Evolutionary conservation across 2,888 invertebrate genomes (phyloP).

Genomic region (Masnerella sp.): DNA sequence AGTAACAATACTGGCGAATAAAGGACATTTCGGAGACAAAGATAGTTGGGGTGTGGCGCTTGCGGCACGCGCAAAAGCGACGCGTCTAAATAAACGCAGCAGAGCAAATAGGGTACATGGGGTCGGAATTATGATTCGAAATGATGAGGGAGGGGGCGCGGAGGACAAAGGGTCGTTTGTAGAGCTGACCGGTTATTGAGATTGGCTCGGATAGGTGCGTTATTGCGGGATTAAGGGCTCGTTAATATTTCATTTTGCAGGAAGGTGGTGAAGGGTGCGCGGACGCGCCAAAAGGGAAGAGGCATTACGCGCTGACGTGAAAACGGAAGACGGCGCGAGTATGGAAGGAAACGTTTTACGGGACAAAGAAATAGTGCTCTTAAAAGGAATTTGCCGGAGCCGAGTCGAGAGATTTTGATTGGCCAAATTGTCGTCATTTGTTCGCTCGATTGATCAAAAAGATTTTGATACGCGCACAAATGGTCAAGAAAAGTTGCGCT

Average conservation of each 20-base stretch:
- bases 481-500: conserved; percentile 54
- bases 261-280: conserved; percentile 45
- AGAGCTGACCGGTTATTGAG: conserved; percentile 55
- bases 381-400: conserved; percentile 41
- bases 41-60: conserved; percentile 44
- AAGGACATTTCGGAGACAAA: conserved; percentile 28
- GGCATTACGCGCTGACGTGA: conserved; percentile 47
- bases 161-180: conserved; percentile 54
- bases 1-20: conserved; percentile 20
- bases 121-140: conserved; percentile 46
- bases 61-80: conserved; percentile 51
- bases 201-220: conserved; percentile 51
- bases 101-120: conserved; percentile 43
- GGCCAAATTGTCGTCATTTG: conserved; percentile 58
- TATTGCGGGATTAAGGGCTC: conserved; percentile 54
- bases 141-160: conserved; percentile 4
- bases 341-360: conserved; percentile 54
- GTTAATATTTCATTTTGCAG: conserved; percentile 52
- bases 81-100: conserved; percentile 47
- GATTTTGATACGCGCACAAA: conserved; percentile 54
- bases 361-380: conserved; percentile 51
- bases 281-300: conserved; percentile 16
- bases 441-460: conserved; percentile 57
- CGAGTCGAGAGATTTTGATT: conserved; percentile 53
- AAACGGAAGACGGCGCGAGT: conserved; percentile 45